Conservation (phyloP, 2,113 vertebrate species). For the Caranx ignobilis region DNA sequence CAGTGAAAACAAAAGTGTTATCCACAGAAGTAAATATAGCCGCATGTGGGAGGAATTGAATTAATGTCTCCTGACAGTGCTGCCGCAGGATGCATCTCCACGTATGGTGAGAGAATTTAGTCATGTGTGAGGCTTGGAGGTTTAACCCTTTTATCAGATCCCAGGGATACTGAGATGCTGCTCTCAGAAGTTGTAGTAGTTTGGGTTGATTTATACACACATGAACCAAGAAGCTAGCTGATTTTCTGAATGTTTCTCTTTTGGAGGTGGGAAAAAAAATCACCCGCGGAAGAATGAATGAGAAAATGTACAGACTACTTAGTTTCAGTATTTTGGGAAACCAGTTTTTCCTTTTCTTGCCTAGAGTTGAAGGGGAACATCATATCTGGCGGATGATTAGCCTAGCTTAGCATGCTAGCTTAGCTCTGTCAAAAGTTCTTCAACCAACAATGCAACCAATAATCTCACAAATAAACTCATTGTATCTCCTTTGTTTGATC, state of each 20-base stretch:
- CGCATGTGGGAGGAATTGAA: constrained; percentile 1
- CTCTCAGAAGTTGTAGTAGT: too few species aligned
- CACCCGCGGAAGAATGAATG: too few species aligned
- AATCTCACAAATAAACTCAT: not conserved
- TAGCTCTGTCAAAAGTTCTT: not conserved
- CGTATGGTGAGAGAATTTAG: not conserved
- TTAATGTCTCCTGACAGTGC: constrained; percentile 13
- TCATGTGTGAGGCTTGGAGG: not conserved
- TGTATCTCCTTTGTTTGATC: not conserved
- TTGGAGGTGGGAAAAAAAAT: not conserved
- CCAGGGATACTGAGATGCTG: too few species aligned
- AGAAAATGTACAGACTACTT: not conserved
- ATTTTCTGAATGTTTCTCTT: not conserved
- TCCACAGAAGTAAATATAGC: constrained; percentile 24
- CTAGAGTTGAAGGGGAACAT: not conserved
- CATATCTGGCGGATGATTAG: not conserved
- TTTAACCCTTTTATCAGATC: constrained; percentile 7
- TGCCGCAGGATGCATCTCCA: not conserved
- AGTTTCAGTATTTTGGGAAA: not conserved
- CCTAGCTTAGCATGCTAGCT: not conserved
- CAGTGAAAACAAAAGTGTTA: constrained; percentile 11
- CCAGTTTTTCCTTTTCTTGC: not conserved
- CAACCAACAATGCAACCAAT: not conserved
- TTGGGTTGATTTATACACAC: too few species aligned
- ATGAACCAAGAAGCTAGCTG: not conserved